Conservation (phyloP, 1,140 invertebrate genomes). For the Bombus pyrosoma region DNA sequence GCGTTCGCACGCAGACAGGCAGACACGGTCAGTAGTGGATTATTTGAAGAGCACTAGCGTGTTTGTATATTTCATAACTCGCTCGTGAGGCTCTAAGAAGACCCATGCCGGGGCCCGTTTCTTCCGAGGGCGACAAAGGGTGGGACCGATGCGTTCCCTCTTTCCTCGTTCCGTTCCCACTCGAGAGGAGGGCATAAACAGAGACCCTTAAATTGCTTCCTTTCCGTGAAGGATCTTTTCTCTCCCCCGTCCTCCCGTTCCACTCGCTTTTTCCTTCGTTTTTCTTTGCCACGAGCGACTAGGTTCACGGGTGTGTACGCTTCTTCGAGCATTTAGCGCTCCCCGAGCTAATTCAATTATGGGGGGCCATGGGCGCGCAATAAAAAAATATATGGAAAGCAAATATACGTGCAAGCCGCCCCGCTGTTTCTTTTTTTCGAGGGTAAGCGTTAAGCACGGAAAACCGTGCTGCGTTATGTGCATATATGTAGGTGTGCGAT, state of each 20-base stretch:
- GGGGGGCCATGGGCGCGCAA: constrained; percentile 15
- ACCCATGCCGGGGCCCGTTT: constrained; percentile 40
- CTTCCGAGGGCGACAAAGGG: constrained; percentile 53
- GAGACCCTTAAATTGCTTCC: constrained; percentile 57
- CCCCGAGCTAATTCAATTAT: constrained; percentile 65
- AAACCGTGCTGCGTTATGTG: background rate
- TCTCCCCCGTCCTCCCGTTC: background rate
- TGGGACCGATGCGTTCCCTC: constrained; percentile 28
- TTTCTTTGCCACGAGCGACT: background rate
- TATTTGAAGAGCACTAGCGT: constrained; percentile 74
- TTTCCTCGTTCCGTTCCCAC: background rate
- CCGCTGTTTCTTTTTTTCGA: constrained; percentile 8
- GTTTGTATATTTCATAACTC: constrained; percentile 79
- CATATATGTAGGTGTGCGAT: too few species aligned
- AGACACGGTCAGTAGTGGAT: constrained; percentile 37
- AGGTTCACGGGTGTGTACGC: background rate
- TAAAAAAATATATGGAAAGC: constrained; percentile 45
- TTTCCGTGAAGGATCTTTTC: constrained; percentile 40
- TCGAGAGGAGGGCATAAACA: constrained; percentile 51
- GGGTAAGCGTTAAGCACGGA: constrained; percentile 27
- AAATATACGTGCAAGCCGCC: constrained; percentile 31
- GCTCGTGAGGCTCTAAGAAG: constrained; percentile 64
- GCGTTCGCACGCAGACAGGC: background rate
- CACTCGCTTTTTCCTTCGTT: background rate
- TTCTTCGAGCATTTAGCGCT: constrained; percentile 61